phyloP scores from a whole-genome alignment of 2,888 invertebrate species.

The Lasioglossum pauxillum region DNA sequence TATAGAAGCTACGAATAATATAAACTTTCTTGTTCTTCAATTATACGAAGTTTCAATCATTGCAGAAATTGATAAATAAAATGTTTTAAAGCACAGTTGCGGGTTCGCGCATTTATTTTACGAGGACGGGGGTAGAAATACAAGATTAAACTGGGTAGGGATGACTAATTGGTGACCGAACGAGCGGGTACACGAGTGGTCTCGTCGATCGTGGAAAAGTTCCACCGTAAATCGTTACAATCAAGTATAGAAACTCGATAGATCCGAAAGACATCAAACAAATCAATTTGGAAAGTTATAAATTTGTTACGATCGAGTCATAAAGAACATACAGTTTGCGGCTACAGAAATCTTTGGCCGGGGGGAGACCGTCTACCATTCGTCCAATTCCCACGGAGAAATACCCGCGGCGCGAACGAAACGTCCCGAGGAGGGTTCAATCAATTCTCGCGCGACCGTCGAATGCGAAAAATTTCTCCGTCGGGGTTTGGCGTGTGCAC shows the following conservation, averaged over 20 bases:
- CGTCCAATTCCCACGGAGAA: conserved; percentile 17
- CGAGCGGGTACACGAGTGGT: neutral
- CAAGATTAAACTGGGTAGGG: neutral
- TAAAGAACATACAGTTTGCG: neutral
- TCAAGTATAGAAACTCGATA: neutral
- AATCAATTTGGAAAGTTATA: conserved; percentile 4
- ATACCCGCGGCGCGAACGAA: neutral
- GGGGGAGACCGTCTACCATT: neutral
- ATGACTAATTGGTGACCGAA: neutral
- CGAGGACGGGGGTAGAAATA: neutral
- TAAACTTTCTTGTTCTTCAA: neutral
- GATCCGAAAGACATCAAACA: neutral
- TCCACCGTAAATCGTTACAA: neutral
- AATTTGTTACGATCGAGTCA: neutral
- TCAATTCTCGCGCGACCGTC: conserved; percentile 10
- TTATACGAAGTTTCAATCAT: neutral
- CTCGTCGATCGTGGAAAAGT: neutral
- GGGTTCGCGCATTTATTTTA: neutral
- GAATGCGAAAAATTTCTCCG: conserved; percentile 22
- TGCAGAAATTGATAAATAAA: neutral
- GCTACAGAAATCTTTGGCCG: neutral
- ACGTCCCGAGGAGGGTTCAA: conserved; percentile 24
- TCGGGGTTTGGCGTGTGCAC: neutral
- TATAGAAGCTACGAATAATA: neutral
- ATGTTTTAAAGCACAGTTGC: neutral